Percentiles rank a stretch among this genome's conserved stretches.
phyloP scores from a whole-genome alignment of 2,888 invertebrate genomes.

The Nasonovia ribisnigri region DNA sequence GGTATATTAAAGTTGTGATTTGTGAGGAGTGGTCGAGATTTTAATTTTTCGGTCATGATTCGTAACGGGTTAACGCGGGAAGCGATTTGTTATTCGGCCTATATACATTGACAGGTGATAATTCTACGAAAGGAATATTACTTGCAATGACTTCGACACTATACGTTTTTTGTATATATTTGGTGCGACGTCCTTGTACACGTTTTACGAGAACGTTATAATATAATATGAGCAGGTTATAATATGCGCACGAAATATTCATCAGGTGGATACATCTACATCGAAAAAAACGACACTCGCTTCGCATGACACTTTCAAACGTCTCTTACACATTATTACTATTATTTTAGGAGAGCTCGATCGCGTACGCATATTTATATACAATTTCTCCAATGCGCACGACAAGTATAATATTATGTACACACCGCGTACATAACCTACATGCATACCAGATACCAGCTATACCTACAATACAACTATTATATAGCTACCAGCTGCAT shows the following conservation, averaged over 20 bases:
- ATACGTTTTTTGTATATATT: neutral
- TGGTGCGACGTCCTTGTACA: slow-evolving; percentile 19
- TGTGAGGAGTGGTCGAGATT: neutral
- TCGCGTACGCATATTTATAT: neutral
- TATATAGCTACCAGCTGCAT: neutral
- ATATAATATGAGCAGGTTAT: neutral
- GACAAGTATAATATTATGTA: neutral
- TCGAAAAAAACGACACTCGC: slow-evolving; percentile 12
- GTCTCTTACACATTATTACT: neutral
- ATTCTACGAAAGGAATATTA: neutral
- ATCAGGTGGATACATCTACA: neutral
- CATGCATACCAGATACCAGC: neutral
- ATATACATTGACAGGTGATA: slow-evolving; percentile 16
- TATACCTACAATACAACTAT: neutral
- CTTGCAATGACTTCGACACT: neutral
- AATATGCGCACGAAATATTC: neutral
- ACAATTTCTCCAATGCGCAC: neutral
- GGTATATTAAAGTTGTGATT: neutral
- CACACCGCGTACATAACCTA: neutral
- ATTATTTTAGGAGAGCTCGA: neutral
- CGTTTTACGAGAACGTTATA: slow-evolving; percentile 3
- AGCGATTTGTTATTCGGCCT: slow-evolving; percentile 24
- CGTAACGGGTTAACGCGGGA: slow-evolving; percentile 31
- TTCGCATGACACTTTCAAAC: slow-evolving; percentile 33
- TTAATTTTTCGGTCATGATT: slow-evolving; percentile 28